A percentile compares a stretch with the other conserved stretches of the same genome.
Conservation (phyloP, 2,797 vertebrate genomes). For the Coregonus sp. region DNA sequence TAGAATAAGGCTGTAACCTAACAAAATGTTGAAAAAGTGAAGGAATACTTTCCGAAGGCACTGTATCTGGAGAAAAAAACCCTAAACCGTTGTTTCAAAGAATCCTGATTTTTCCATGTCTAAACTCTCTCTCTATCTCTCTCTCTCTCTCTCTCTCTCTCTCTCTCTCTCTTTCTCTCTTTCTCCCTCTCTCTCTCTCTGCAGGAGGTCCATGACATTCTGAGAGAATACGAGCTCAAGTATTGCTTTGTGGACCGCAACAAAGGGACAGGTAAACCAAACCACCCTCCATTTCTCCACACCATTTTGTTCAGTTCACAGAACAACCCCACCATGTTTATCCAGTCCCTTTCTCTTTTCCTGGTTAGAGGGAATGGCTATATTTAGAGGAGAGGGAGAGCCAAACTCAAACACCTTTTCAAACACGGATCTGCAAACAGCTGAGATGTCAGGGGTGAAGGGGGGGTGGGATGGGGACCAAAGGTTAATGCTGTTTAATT, state of each 20-base stretch:
- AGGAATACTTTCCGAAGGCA: too few species aligned
- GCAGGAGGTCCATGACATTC: constrained; percentile 93
- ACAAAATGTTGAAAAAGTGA: too few species aligned
- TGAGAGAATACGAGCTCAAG: constrained; percentile 94
- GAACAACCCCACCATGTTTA: not conserved
- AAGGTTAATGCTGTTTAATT: constrained; percentile 70
- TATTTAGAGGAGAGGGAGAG: constrained; percentile 58
- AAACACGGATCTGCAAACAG: constrained; percentile 54
- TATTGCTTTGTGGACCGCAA: constrained; percentile 98
- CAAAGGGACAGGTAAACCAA: constrained; percentile 92
- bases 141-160: constrained; percentile 25
- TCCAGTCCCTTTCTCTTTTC: constrained; percentile 39
- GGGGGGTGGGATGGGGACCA: constrained; percentile 25
- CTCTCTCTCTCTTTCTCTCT: constrained; percentile 9
- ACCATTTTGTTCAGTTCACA: constrained; percentile 1
- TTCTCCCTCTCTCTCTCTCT: constrained; percentile 46
- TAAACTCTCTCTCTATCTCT: constrained; percentile 15
- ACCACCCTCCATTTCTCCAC: not conserved
- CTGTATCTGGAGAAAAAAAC: too few species aligned
- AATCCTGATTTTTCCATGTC: not conserved
- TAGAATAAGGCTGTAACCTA: too few species aligned
- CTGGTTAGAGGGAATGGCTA: constrained; percentile 54
- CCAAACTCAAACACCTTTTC: constrained; percentile 59
- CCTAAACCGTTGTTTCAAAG: too few species aligned
- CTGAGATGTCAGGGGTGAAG: constrained; percentile 51